Evolutionary conservation across 2,113 vertebrate species (phyloP).

Genomic region (Heptranchias perlo): DNA sequence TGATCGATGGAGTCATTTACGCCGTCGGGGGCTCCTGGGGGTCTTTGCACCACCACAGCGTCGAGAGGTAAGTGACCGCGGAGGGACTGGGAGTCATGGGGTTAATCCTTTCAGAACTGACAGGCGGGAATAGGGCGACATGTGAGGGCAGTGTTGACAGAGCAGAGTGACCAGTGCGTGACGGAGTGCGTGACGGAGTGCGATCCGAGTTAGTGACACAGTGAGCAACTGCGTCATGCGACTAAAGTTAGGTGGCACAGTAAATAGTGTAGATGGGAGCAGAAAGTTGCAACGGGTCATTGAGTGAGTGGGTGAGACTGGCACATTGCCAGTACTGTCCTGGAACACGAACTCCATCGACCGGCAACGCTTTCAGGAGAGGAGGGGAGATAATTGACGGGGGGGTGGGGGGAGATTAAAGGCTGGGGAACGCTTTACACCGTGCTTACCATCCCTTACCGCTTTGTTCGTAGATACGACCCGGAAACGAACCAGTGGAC

Average conservation of each 20-base stretch:
- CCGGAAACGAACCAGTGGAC: slow-evolving; percentile 66
- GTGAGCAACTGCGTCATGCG: too few relatives aligned
- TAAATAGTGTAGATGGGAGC: neutral
- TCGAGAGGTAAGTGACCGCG: slow-evolving; percentile 58
- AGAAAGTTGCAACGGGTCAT: neutral
- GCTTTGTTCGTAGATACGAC: slow-evolving; percentile 57
- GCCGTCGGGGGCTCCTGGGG: slow-evolving; percentile 67
- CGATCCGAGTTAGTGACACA: too few relatives aligned
- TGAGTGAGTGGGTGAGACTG: neutral
- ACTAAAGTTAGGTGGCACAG: too few relatives aligned
- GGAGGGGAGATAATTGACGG: neutral
- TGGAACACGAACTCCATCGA: neutral
- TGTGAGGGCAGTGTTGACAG: neutral
- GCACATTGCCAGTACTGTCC: neutral
- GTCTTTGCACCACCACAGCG: slow-evolving; percentile 61
- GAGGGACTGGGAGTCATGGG: neutral
- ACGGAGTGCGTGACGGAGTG: too few relatives aligned
- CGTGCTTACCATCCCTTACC: neutral
- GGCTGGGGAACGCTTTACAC: neutral
- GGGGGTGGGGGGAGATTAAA: neutral
- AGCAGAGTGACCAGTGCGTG: too few relatives aligned
- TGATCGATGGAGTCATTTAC: slow-evolving; percentile 66
- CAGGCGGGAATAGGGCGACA: neutral
- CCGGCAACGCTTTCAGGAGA: neutral
- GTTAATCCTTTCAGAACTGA: neutral